Percentiles rank a stretch among this genome's conserved stretches.
Conservation (phyloP, 2,888 invertebrate species). For the Eurytoma californica region DNA sequence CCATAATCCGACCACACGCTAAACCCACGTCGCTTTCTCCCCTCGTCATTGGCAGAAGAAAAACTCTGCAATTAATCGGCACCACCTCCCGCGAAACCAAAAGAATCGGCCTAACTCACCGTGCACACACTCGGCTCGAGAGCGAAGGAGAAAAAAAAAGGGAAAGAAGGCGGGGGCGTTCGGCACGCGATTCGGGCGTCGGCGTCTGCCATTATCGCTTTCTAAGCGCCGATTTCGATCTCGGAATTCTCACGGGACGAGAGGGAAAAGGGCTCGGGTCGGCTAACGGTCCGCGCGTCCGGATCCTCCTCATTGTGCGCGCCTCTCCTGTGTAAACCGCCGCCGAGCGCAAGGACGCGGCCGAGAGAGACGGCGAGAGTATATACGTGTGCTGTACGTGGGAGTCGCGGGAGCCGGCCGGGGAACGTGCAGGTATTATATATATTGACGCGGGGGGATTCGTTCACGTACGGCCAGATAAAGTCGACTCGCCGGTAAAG, state of each 20-base stretch:
- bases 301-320: neutral
- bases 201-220: slow-evolving; percentile 38
- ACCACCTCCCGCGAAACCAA: neutral
- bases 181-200: slow-evolving; percentile 29
- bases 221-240: slow-evolving; percentile 41
- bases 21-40: neutral
- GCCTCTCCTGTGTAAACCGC: too few relatives aligned
- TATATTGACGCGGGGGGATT: neutral
- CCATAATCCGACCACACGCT: too few relatives aligned
- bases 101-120: neutral
- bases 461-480: too few relatives aligned
- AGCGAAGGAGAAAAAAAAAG: neutral
- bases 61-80: slow-evolving; percentile 21
- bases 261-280: slow-evolving; percentile 46
- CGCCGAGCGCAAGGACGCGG: too few relatives aligned
- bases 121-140: neutral
- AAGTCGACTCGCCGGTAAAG: too few relatives aligned
- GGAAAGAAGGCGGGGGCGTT: neutral
- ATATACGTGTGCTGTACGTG: too few relatives aligned
- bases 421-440: neutral
- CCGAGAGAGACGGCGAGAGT: too few relatives aligned
- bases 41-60: neutral
- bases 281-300: slow-evolving; percentile 48
- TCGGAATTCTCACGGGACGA: slow-evolving; percentile 40
- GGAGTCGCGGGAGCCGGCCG: too few relatives aligned